These are phyloP conservation scores for Trachymyrmex septentrionalis DNA, from an alignment of 1,140 invertebrate genomes.

Conservation along the genomic window DNA sequence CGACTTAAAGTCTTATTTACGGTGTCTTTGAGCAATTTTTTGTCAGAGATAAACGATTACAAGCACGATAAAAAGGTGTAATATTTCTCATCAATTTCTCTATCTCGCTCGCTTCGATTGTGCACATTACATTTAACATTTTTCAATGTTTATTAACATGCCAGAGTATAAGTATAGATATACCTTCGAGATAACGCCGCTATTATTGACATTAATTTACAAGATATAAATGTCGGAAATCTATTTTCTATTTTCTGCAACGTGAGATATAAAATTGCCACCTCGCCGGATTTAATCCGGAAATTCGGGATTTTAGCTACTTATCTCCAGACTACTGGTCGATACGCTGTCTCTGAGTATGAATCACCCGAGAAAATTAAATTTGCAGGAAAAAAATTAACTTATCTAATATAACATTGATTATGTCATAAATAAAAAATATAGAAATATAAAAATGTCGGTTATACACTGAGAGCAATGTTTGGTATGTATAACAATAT, in stretches of 20 bases:
- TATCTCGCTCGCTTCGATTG: not conserved
- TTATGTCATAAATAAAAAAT: not conserved
- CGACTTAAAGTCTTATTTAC: constrained; percentile 12
- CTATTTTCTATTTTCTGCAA: constrained; percentile 30
- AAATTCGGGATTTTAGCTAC: constrained; percentile 31
- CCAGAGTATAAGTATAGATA: not conserved
- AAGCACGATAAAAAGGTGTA: not conserved
- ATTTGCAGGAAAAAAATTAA: constrained; percentile 15
- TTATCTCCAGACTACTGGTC: not conserved
- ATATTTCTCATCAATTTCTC: constrained; percentile 26
- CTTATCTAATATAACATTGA: not conserved
- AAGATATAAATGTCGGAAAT: constrained; percentile 25
- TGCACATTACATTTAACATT: not conserved
- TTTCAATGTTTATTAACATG: not conserved
- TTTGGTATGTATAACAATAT: too few species aligned
- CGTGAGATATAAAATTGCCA: not conserved
- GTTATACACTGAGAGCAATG: not conserved
- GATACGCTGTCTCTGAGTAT: not conserved
- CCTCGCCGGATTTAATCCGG: not conserved
- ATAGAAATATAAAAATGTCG: not conserved
- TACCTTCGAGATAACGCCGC: not conserved
- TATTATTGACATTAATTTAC: not conserved
- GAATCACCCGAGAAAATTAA: not conserved
- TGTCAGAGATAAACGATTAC: constrained; percentile 13
- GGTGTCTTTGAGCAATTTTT: constrained; percentile 7